A percentile compares a stretch with the other conserved stretches of the same genome.
Conservation (phyloP, 2,113 vertebrate genomes). For the Corythornis vintsioides region DNA sequence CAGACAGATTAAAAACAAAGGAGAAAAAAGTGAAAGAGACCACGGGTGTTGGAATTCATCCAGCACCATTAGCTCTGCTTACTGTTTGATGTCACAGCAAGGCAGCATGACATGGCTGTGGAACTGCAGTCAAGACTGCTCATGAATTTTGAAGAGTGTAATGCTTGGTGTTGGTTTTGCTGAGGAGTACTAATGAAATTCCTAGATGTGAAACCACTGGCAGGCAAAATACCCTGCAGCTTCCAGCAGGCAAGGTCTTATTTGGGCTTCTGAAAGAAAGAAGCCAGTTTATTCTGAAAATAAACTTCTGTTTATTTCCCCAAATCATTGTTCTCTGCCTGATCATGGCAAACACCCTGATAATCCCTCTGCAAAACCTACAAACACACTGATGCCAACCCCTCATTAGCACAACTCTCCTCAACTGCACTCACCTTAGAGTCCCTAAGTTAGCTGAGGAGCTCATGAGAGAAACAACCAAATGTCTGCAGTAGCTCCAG, state of each 20-base stretch:
- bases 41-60: neutral
- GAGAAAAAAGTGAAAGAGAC: constrained; percentile 2
- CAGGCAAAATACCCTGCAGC: neutral
- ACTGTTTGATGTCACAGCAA: neutral
- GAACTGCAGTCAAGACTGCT: neutral
- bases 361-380: neutral
- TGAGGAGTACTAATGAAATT: neutral
- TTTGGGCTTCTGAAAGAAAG: neutral
- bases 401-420: neutral
- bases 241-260: neutral
- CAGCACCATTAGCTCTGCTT: neutral
- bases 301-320: neutral
- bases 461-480: neutral
- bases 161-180: neutral
- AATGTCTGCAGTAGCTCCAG: neutral
- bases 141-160: neutral
- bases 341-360: neutral
- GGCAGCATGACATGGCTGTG: neutral
- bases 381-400: neutral
- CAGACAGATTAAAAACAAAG: constrained; percentile 38
- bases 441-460: neutral
- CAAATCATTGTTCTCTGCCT: fast-evolving
- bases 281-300: too few relatives aligned
- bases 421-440: fast-evolving
- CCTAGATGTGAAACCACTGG: neutral